Evolutionary conservation across 1,140 invertebrate species (phyloP).

Genomic region (Ridgeia piscesae): DNA sequence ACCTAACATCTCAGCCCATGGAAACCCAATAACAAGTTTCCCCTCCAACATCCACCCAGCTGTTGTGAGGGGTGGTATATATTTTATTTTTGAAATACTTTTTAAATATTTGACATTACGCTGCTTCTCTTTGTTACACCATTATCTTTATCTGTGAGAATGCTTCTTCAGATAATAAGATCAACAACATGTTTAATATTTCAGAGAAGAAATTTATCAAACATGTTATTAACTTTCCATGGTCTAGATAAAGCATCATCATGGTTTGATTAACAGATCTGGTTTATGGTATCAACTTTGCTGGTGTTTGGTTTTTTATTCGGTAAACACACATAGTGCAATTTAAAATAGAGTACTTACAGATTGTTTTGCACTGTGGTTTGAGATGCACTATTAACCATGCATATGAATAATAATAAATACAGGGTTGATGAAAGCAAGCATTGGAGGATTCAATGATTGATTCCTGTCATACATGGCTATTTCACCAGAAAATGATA

Average conservation of each 20-base stretch:
- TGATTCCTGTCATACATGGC: background rate
- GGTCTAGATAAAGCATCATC: background rate
- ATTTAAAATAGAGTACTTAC: too few relatives aligned
- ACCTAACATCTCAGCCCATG: background rate
- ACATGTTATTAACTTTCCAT: background rate
- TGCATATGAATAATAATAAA: background rate
- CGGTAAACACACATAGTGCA: too few relatives aligned
- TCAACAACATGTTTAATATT: background rate
- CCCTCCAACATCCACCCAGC: background rate
- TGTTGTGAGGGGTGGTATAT: background rate
- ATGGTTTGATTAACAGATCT: background rate
- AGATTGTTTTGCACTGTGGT: background rate
- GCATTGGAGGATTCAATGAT: background rate
- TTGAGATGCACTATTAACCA: background rate
- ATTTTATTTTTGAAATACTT: background rate
- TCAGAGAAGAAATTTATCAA: background rate
- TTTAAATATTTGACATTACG: background rate
- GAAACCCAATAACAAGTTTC: background rate
- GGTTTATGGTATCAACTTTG: background rate
- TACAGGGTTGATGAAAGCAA: background rate
- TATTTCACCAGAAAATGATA: background rate
- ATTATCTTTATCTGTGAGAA: background rate
- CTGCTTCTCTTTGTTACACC: background rate
- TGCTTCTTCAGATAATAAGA: background rate
- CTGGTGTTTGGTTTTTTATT: background rate